Percentiles rank a stretch among this genome's conserved stretches.
Conservation (phyloP, 2,113 vertebrate species). For the Toxostoma redivivum region DNA sequence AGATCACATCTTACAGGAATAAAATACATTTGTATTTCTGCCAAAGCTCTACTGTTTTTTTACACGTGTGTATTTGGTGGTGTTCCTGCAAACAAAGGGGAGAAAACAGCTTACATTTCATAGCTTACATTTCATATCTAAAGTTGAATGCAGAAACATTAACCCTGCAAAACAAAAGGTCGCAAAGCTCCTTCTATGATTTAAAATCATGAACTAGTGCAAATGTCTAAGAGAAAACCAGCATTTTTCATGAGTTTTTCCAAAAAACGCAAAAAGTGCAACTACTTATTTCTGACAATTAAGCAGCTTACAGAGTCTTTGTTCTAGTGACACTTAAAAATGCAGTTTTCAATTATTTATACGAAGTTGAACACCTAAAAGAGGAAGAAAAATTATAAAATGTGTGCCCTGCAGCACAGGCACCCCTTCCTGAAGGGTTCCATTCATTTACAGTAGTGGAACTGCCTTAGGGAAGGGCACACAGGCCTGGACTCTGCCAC, state of each 20-base stretch:
- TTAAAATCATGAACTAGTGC: background rate
- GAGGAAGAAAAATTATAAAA: background rate
- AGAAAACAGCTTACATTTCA: background rate
- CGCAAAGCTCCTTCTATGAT: background rate
- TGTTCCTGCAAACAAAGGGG: background rate
- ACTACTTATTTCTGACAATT: slow-evolving; percentile 20
- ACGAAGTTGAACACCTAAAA: background rate
- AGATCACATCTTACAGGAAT: background rate
- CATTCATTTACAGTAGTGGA: background rate
- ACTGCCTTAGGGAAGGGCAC: background rate
- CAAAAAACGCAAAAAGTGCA: background rate
- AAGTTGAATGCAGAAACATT: background rate
- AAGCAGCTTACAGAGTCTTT: slow-evolving; percentile 1
- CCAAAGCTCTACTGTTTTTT: background rate
- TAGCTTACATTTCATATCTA: background rate
- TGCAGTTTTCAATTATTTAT: slow-evolving; percentile 25
- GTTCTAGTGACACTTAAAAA: slow-evolving; percentile 4
- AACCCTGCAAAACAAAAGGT: background rate
- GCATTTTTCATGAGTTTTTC: background rate
- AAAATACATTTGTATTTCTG: background rate
- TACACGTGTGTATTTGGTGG: background rate
- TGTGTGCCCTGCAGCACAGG: background rate
- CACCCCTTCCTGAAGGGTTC: background rate
- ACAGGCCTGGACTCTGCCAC: background rate
- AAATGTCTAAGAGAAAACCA: background rate